These are phyloP conservation scores for Agapostemon virescens DNA, from an alignment of 2,888 invertebrate genomes.

Conservation along the genomic window DNA sequence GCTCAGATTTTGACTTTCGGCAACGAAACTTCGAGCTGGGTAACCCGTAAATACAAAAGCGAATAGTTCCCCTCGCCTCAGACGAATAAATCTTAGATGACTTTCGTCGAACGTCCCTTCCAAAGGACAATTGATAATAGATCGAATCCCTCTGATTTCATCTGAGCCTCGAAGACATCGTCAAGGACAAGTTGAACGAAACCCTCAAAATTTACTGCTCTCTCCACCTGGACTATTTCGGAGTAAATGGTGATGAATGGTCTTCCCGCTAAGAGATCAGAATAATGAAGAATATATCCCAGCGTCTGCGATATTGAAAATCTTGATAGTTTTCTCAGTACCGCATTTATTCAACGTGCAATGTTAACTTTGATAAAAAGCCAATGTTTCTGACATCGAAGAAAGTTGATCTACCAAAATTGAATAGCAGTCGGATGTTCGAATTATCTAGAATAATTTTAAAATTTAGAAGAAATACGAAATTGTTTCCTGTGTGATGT, in stretches of 20 bases:
- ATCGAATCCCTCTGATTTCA: conserved; percentile 31
- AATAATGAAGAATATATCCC: neutral
- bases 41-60: conserved; percentile 42
- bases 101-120: conserved; percentile 45
- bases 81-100: conserved; percentile 52
- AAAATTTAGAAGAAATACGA: neutral
- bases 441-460: neutral
- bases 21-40: conserved; percentile 37
- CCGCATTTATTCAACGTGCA: neutral
- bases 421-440: neutral
- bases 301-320: neutral
- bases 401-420: neutral
- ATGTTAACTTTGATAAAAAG: neutral
- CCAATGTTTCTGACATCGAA: neutral
- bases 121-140: conserved; percentile 58
- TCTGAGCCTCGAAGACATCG: conserved; percentile 29
- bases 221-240: conserved; percentile 8
- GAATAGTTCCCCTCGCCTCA: neutral
- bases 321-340: neutral
- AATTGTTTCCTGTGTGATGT: neutral
- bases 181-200: conserved; percentile 42
- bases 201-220: conserved; percentile 52
- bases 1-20: conserved; percentile 41
- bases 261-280: neutral
- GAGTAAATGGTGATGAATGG: conserved; percentile 5